Evolutionary conservation across 2,888 invertebrate species (phyloP), one percentile per base, ranked within the genome.

Genomic region (Chaetoderma sp.): DNA sequence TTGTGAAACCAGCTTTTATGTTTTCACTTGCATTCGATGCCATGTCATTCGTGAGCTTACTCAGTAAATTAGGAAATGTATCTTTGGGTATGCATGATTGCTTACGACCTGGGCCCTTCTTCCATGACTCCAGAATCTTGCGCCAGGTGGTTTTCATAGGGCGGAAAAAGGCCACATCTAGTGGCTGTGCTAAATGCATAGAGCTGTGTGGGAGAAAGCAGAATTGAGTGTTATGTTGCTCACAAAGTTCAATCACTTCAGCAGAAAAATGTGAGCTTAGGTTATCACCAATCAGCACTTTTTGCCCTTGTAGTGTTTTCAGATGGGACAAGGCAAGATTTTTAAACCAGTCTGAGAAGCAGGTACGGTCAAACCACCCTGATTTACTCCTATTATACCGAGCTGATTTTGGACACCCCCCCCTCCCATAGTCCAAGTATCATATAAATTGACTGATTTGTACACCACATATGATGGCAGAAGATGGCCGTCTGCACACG

Each of bases 391-490:
- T 42, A 68, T 86, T 87, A 68, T 86, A 88, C 2, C 83, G 52
- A 8, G 63, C 79, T 36, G 52, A 78, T 74, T 60, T 59, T n/a
- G 86, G 86, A 5, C 87, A n/a, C n/a, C n/a, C n/a, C n/a, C n/a
- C n/a, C 87, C 87, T 47, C 80, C 79, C 67, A 71, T 70, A 4
- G 75, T 80, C 87, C 88, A 88, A 4, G 80, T 78, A 45, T 78
- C 67, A 70, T 81, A 85, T n/a, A 87, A 39, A 63, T 85, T 60
- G 60, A 75, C 73, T 1, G 86, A 76, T 72, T 87, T 88, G 68
- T 87, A 88, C 0, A 86, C 84, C 4, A 87, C 83, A 70, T 87
- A 88, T 27, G 78, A 75, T 4, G 86, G 86, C 30, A 87, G 68
- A 3, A 84, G 23, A 36, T 71, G 63, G 4, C 87, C 87, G 63